These are phyloP conservation scores for Thryonomys swinderianus DNA, from an alignment of 2,113 vertebrate genomes.

Conservation along the genomic window DNA sequence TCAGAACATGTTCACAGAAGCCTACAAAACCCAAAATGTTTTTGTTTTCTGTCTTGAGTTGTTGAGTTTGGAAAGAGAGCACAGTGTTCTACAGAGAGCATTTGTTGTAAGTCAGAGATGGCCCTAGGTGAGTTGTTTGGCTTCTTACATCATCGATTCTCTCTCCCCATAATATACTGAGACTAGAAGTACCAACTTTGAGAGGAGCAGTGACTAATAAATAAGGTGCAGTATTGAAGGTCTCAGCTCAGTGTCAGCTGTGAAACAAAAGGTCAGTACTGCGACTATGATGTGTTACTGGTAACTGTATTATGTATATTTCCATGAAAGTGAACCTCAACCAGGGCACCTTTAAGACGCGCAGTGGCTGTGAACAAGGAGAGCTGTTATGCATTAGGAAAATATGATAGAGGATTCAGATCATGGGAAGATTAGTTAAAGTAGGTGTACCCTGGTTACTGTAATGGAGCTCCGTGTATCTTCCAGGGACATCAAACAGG, in stretches of 20 bases:
- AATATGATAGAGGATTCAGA: background rate
- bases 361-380: background rate
- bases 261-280: background rate
- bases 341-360: background rate
- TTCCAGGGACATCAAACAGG: background rate
- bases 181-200: background rate
- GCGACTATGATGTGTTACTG: background rate
- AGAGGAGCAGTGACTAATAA: background rate
- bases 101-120: background rate
- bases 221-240: background rate
- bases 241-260: background rate
- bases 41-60: background rate
- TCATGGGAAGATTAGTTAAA: background rate
- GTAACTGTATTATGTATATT: background rate
- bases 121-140: accelerated
- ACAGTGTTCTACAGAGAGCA: background rate
- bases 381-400: background rate
- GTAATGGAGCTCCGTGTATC: background rate
- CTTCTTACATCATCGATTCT: background rate
- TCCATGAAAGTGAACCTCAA: background rate
- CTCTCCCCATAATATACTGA: too few species aligned
- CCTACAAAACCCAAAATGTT: background rate
- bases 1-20: background rate
- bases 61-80: background rate
- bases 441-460: background rate